phyloP scores from a whole-genome alignment of 2,888 invertebrate species.

The Pseudococcus longispinus region DNA sequence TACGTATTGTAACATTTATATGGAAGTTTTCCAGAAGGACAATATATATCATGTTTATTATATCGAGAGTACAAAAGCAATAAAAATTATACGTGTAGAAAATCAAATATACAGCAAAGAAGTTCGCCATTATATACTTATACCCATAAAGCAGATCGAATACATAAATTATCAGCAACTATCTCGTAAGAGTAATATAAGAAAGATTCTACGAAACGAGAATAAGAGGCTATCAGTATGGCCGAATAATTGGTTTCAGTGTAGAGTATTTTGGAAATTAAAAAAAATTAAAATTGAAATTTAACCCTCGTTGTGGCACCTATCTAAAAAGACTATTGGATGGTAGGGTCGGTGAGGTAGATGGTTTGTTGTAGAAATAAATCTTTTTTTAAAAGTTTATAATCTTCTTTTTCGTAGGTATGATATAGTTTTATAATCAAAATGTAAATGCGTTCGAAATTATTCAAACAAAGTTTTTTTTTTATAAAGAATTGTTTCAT shows the following conservation, averaged over 20 bases:
- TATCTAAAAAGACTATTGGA: background rate
- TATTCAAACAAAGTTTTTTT: slow-evolving; percentile 37
- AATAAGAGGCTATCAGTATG: background rate
- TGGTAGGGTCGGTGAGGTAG: background rate
- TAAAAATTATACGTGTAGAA: slow-evolving; percentile 43
- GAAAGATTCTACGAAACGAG: background rate
- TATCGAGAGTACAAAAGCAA: slow-evolving; percentile 14
- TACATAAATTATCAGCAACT: slow-evolving; percentile 31
- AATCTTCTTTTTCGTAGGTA: background rate
- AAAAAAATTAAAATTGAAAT: slow-evolving; percentile 31
- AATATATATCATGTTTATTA: slow-evolving; percentile 42
- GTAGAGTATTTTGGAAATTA: background rate
- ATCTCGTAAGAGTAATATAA: background rate
- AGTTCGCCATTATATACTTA: slow-evolving; percentile 10
- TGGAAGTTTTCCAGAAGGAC: slow-evolving; percentile 34
- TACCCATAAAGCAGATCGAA: slow-evolving; percentile 33
- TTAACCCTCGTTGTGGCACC: background rate
- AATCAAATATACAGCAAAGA: slow-evolving; percentile 15
- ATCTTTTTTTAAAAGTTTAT: slow-evolving; percentile 3
- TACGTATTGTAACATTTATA: slow-evolving; percentile 4
- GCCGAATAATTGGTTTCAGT: background rate
- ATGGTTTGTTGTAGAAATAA: background rate
- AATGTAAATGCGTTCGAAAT: slow-evolving; percentile 32
- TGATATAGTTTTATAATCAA: slow-evolving; percentile 24
- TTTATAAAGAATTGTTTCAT: slow-evolving; percentile 13